A percentile compares a stretch with the other conserved stretches of the same genome.
Evolutionary conservation across 2,113 vertebrate species (phyloP).

Genomic region (Limnothrissa miodon): DNA sequence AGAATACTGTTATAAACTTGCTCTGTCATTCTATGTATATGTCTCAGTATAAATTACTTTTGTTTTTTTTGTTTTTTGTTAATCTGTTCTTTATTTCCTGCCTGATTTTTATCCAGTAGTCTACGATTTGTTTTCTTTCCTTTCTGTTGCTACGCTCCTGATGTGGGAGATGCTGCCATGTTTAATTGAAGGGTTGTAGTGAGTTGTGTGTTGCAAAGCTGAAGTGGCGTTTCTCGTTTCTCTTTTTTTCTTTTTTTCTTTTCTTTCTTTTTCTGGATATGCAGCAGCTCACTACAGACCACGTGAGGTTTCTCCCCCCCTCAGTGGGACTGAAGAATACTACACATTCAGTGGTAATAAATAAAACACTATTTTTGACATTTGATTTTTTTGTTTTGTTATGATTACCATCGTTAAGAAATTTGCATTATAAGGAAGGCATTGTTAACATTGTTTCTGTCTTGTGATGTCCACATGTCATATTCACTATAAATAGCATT

Average conservation of each 20-base stretch:
- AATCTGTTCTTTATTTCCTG: slow-evolving; percentile 3
- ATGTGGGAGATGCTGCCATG: slow-evolving; percentile 28
- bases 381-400: slow-evolving; percentile 64
- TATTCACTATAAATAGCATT: slow-evolving; percentile 67
- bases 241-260: slow-evolving; percentile 11
- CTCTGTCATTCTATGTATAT: slow-evolving; percentile 52
- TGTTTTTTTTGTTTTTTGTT: slow-evolving; percentile 16
- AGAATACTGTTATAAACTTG: slow-evolving; percentile 53
- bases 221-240: background rate
- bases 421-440: slow-evolving; percentile 49
- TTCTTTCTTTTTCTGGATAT: slow-evolving; percentile 46
- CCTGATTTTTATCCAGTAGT: slow-evolving; percentile 8
- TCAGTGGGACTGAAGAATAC: slow-evolving; percentile 82
- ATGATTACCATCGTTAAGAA: slow-evolving; percentile 43
- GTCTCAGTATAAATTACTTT: slow-evolving; percentile 39
- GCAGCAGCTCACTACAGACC: slow-evolving; percentile 79
- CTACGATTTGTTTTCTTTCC: background rate
- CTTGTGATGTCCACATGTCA: slow-evolving; percentile 40
- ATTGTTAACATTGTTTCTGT: slow-evolving; percentile 39
- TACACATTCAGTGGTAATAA: slow-evolving; percentile 81
- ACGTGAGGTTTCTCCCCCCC: slow-evolving; percentile 61
- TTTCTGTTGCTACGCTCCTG: background rate
- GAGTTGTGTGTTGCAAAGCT: slow-evolving; percentile 1
- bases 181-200: slow-evolving; percentile 40
- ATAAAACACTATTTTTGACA: slow-evolving; percentile 88